Evolutionary conservation across 2,113 vertebrate genomes (phyloP), one percentile per base, ranked within the genome.

Genomic region (Marmota flaviventris): DNA sequence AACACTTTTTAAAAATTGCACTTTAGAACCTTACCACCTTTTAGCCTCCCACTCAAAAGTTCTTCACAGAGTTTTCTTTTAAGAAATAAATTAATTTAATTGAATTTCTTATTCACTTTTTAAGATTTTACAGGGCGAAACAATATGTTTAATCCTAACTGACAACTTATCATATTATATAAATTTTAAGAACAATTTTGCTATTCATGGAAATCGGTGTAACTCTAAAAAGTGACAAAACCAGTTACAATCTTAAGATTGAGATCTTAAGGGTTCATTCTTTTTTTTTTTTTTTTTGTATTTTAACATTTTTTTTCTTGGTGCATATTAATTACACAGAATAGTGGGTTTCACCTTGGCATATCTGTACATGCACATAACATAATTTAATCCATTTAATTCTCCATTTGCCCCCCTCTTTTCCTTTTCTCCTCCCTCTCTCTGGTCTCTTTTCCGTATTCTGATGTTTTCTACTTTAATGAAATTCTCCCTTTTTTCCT

Each of bases 31-130:
- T 51, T 76, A 70, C 12, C 16, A 75, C 22, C 51, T 90, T 77
- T 73, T 13, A 70, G 4, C 70, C 18, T 34, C 8, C 56, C 8
- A 58, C 16, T 81, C 7, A 58, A 42, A 92, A 85, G 6, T 56
- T 58, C 1, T 83, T 96, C 9, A 8, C 5, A 85, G 39, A 11
- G 4, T 78, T 94, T 94, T 86, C 13, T 72, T 96, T 82, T 75
- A n/a, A 39, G n/a, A 85, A 85, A 67, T 77, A 81, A 89, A 37
- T 34, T 39, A 90, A 39, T 45, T 88, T 45, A 32, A 12, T 20
- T 94, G 24, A 39, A 69, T 91, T 91, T 84, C 91, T 93, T 42
- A 73, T 79, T 82, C 5, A 39, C 37, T 93, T 56, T 37, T 83
- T 56, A 83, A 72, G n/a, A 87, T 92, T 88, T 93, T 77, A 37